Evolutionary conservation across 2,113 vertebrate species (phyloP), one percentile per base, ranked within the genome.

Genomic region (Eulacestoma nigropectus): DNA sequence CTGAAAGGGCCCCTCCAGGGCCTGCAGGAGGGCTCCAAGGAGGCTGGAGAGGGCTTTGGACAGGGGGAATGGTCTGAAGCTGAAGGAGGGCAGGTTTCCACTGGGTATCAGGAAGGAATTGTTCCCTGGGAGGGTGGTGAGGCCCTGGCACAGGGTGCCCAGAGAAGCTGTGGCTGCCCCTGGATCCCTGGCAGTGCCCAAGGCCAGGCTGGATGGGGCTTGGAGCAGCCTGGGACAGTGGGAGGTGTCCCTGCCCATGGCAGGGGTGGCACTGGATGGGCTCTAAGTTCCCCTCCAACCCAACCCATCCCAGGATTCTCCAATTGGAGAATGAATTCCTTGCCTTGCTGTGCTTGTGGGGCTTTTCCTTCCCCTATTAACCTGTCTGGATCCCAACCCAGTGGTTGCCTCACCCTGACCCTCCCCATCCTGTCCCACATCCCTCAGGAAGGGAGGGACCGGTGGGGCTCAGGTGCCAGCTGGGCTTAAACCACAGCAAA

Each of bases 201-300:
- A 56, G 59, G 60, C 30, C 60, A 75, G 70, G 30, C 1, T 72
- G 80, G 53, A 50, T 42, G 62, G 39, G 73, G 23, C 37, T 41
- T 8, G 42, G 57, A 46, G 33, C 47, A 35, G 4, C 37, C 59
- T 74, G 82, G 70, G 35, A 14, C 27, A 26, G 16, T 59, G 72
- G 72, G 2, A 57, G 70, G 8, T 49, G 72, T 50, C 52, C 62
- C 70, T 57, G 70, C 70, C 64, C 70, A 21, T 21, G 42, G 60
- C 20, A 9, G 32, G 42, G 72, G 13, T 35, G 62, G 42, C 2
- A 6, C 11, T 9, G 33, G 63, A 0, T 3, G 53, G 7, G 14
- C 0, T 69, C 10, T 37, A 0, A 8, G 25, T 4, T 25, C 46
- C 22, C 5, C 46, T 1, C 33, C 55, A 2, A 13, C 29, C 18